phyloP scores from a whole-genome alignment of 2,797 vertebrate species.

The Siniperca scherzeri region DNA sequence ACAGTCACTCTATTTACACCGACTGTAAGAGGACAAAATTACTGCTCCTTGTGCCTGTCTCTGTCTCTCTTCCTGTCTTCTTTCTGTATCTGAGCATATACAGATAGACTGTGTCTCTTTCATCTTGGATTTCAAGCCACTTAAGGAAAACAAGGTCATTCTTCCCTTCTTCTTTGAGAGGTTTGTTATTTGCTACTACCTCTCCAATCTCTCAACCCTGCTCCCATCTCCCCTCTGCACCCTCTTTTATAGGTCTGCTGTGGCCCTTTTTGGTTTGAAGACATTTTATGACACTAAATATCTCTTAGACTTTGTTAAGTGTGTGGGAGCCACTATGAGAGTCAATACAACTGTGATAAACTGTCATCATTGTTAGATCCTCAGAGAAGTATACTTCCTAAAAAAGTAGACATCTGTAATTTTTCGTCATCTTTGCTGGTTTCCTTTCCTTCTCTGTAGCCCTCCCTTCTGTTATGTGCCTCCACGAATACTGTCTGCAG shows the following conservation, averaged over 20 bases:
- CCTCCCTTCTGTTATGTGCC: slow-evolving; percentile 20
- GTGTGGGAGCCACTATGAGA: neutral
- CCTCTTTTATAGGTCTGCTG: neutral
- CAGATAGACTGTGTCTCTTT: slow-evolving; percentile 14
- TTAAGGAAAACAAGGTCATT: slow-evolving; percentile 28
- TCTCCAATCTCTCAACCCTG: slow-evolving; percentile 15
- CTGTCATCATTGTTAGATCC: neutral
- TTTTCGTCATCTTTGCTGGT: slow-evolving; percentile 10
- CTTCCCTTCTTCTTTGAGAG: slow-evolving; percentile 15
- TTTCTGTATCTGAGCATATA: slow-evolving; percentile 13
- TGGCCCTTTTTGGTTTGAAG: slow-evolving; percentile 7
- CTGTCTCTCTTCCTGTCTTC: slow-evolving; percentile 2
- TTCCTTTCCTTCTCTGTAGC: slow-evolving; percentile 7
- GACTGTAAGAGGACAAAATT: neutral
- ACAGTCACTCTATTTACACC: neutral
- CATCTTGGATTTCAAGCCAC: slow-evolving; percentile 37
- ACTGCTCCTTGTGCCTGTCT: neutral
- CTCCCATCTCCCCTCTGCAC: slow-evolving; percentile 13
- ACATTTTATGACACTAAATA: neutral
- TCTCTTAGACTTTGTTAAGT: neutral
- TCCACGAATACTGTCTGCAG: slow-evolving; percentile 28
- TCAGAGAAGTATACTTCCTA: neutral
- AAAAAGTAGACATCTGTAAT: neutral
- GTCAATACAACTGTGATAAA: neutral
- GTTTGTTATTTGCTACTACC: slow-evolving; percentile 29